Evolutionary conservation across 2,113 vertebrate species (phyloP).

Genomic region (Phocoena sinus): DNA sequence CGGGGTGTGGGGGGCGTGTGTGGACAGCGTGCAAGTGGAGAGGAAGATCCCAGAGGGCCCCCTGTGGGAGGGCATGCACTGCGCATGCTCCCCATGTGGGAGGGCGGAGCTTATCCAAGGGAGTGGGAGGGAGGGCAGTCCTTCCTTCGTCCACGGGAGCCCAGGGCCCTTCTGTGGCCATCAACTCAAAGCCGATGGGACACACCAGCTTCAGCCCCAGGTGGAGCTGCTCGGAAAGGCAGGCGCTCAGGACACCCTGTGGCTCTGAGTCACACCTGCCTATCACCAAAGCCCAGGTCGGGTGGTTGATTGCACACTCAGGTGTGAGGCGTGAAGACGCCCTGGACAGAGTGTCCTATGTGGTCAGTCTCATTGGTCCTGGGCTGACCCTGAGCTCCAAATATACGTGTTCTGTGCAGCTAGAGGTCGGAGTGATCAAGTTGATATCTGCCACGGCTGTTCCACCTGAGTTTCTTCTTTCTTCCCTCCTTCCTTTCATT

Average conservation of each 20-base stretch:
- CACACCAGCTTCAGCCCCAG: neutral
- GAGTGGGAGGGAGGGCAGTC: accelerated
- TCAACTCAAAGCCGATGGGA: too few species aligned
- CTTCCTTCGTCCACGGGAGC: neutral
- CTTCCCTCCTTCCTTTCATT: too few species aligned
- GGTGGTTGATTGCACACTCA: accelerated
- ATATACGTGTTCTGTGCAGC: accelerated
- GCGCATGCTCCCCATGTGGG: accelerated
- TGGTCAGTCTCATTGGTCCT: neutral
- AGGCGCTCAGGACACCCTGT: accelerated
- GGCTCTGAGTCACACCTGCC: accelerated
- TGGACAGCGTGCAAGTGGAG: neutral
- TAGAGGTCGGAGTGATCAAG: accelerated
- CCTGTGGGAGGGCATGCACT: accelerated
- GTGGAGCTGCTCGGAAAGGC: neutral
- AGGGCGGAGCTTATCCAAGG: accelerated
- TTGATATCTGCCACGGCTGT: accelerated
- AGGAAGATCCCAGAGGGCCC: neutral
- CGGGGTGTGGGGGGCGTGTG: too few species aligned
- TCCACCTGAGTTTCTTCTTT: neutral
- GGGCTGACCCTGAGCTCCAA: neutral
- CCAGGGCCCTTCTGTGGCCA: accelerated
- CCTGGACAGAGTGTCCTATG: accelerated
- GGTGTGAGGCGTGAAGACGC: accelerated
- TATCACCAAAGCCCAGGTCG: neutral